Evolutionary conservation across 2,113 vertebrate genomes (phyloP).

Genomic region (Ceuthmochares aereus): DNA sequence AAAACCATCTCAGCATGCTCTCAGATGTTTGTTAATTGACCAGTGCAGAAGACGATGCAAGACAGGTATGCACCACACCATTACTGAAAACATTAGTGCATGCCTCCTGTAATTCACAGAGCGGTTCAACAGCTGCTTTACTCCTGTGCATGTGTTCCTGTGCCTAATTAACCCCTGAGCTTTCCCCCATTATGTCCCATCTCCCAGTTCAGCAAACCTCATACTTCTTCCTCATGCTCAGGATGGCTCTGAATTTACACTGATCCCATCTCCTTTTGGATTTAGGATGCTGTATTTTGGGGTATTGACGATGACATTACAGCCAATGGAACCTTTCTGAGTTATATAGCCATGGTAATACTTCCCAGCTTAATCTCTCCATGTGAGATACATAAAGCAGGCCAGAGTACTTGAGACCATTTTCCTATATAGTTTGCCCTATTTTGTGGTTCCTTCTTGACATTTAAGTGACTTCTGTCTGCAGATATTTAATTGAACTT

Average conservation of each 20-base stretch:
- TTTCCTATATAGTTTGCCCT: background rate
- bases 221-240: background rate
- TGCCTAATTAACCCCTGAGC: background rate
- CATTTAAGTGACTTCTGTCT: background rate
- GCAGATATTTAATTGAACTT: background rate
- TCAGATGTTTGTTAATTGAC: background rate
- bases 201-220: background rate
- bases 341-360: background rate
- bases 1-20: background rate
- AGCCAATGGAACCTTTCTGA: background rate
- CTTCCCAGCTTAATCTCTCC: background rate
- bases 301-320: background rate
- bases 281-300: background rate
- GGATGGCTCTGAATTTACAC: background rate
- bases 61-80: background rate
- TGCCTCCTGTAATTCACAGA: background rate
- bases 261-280: background rate
- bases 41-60: background rate
- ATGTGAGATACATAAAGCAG: background rate
- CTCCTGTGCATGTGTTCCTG: background rate
- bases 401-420: background rate
- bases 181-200: background rate
- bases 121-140: background rate
- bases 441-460: background rate
- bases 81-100: background rate